Evolutionary conservation across 53 echinoderm and acorn worm species (phyloP).

Genomic region (Apostichopus leukothele): DNA sequence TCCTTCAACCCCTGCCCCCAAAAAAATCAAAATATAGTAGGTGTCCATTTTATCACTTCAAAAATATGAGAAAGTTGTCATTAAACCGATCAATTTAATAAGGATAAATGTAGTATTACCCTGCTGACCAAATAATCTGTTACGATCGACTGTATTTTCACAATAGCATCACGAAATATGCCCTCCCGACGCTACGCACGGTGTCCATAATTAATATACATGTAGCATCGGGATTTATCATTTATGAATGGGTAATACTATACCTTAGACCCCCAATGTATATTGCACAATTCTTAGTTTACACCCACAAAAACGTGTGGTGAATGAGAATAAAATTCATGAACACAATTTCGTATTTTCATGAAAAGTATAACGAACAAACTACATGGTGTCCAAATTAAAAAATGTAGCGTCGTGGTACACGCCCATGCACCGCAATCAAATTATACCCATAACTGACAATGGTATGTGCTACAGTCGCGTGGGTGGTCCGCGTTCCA

Average conservation of each 20-base stretch:
- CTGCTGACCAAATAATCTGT: neutral
- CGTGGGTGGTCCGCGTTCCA: no score
- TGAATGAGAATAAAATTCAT: slow-evolving; percentile 8
- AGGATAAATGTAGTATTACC: slow-evolving; percentile 4
- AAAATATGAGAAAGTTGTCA: neutral
- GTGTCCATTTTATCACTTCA: slow-evolving; percentile 19
- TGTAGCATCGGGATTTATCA: slow-evolving; percentile 23
- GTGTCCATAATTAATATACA: slow-evolving; percentile 13
- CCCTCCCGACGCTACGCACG: slow-evolving; percentile 41
- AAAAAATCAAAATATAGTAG: neutral
- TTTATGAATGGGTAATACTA: neutral
- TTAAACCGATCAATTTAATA: neutral
- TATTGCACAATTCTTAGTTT: slow-evolving; percentile 1
- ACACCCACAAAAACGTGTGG: slow-evolving; percentile 1
- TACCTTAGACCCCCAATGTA: neutral
- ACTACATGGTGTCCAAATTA: slow-evolving; percentile 19
- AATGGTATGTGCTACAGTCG: slow-evolving; percentile 13
- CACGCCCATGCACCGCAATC: neutral
- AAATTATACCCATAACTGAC: neutral
- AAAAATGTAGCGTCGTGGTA: slow-evolving; percentile 35
- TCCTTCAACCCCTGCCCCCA: neutral
- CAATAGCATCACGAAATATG: slow-evolving; percentile 10
- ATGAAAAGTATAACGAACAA: slow-evolving; percentile 4
- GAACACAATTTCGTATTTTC: neutral
- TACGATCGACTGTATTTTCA: neutral